phyloP scores from a whole-genome alignment of 2,113 vertebrate species.

The Nansenia antarctica region DNA sequence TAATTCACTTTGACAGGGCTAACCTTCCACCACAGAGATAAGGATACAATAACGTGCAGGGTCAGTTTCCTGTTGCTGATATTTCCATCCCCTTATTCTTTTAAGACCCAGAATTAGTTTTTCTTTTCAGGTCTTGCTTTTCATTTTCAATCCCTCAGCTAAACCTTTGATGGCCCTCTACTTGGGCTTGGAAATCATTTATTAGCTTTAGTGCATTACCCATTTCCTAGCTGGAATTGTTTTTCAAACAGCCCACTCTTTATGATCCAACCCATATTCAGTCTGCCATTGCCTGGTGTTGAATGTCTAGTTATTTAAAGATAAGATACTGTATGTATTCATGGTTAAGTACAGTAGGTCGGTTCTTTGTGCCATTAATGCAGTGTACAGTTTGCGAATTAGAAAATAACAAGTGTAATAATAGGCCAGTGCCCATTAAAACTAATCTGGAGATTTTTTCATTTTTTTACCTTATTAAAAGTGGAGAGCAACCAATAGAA shows the following conservation, averaged over 20 bases:
- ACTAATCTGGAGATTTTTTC: slow-evolving; percentile 57
- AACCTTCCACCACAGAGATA: slow-evolving; percentile 12
- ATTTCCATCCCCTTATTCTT: slow-evolving; percentile 19
- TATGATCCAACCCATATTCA: slow-evolving; percentile 36
- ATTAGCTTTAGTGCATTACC: slow-evolving; percentile 41
- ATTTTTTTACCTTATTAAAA: slow-evolving; percentile 40
- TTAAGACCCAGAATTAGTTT: slow-evolving; percentile 18
- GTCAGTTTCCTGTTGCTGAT: slow-evolving; percentile 27
- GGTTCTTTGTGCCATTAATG: slow-evolving; percentile 46
- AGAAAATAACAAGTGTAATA: slow-evolving; percentile 73
- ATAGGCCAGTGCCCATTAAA: slow-evolving; percentile 67
- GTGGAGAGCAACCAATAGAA: slow-evolving; percentile 41
- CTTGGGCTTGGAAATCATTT: slow-evolving; percentile 19
- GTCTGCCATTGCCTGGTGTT: slow-evolving; percentile 34
- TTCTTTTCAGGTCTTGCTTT: slow-evolving; percentile 24
- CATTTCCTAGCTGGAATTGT: slow-evolving; percentile 27
- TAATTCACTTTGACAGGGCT: slow-evolving; percentile 23
- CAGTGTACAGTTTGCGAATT: slow-evolving; percentile 65
- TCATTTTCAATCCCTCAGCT: slow-evolving; percentile 22
- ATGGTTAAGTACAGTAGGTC: slow-evolving; percentile 30
- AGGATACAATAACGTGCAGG: slow-evolving; percentile 19
- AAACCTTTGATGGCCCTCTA: slow-evolving; percentile 18
- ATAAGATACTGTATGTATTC: slow-evolving; percentile 48
- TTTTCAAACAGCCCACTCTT: slow-evolving; percentile 37
- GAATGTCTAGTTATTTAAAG: slow-evolving; percentile 60